Conservation (phyloP, 2,113 vertebrate species). For the Malurus alboscapulatus region DNA sequence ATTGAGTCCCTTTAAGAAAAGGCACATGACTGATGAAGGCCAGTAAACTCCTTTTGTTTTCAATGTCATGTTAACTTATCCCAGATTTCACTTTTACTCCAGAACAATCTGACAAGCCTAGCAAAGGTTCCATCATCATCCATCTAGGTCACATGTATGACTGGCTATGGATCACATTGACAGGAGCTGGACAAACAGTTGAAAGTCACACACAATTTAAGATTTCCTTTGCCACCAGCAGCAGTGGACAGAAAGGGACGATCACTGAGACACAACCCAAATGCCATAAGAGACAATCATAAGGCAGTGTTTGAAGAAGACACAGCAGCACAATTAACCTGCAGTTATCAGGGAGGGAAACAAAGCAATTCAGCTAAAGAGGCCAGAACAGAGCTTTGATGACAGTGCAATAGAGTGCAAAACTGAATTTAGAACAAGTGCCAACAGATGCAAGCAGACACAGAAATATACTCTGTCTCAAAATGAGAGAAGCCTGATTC, state of each 20-base stretch:
- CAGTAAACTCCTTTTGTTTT: neutral
- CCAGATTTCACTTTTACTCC: neutral
- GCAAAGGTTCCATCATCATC: neutral
- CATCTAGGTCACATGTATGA: neutral
- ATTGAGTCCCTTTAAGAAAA: neutral
- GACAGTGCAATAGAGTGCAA: neutral
- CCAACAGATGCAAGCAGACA: neutral
- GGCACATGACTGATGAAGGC: accelerated
- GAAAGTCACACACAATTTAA: neutral
- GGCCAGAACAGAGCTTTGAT: neutral
- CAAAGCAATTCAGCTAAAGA: neutral
- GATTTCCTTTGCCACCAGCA: neutral
- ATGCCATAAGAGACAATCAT: neutral
- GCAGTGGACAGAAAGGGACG: neutral
- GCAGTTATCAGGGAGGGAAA: too few species aligned
- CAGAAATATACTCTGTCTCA: neutral
- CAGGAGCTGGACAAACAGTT: neutral
- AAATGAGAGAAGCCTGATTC: neutral
- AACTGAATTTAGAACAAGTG: neutral
- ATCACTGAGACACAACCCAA: neutral
- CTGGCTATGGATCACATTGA: neutral
- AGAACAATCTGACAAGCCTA: neutral
- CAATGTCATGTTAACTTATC: neutral
- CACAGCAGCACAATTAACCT: neutral
- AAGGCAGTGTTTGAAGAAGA: neutral